Evolutionary conservation across 2,797 vertebrate genomes (phyloP).

Genomic region (Melanotaenia parkinsoni): DNA sequence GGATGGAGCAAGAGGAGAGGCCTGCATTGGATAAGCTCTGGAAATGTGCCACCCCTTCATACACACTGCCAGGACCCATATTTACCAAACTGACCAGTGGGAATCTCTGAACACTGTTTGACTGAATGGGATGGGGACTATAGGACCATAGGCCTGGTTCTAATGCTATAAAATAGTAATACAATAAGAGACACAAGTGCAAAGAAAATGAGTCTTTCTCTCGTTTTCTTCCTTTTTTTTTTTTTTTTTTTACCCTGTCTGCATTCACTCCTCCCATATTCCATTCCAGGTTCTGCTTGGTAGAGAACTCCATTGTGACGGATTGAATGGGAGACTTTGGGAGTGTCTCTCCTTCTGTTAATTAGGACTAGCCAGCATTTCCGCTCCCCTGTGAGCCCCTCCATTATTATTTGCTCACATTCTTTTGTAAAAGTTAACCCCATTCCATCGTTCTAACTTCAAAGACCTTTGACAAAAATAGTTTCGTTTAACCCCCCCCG

Average conservation of each 20-base stretch:
- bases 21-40: slow-evolving; percentile 72
- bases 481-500: not conserved
- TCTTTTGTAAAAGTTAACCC: slow-evolving; percentile 78
- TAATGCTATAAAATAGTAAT: slow-evolving; percentile 73
- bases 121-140: slow-evolving; percentile 67
- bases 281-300: slow-evolving; percentile 88
- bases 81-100: slow-evolving; percentile 82
- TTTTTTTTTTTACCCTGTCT: slow-evolving; percentile 50
- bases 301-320: slow-evolving; percentile 87
- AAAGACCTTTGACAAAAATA: slow-evolving; percentile 73
- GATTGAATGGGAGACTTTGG: slow-evolving; percentile 87
- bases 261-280: slow-evolving; percentile 84
- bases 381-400: slow-evolving; percentile 82
- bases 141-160: slow-evolving; percentile 62
- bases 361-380: slow-evolving; percentile 86
- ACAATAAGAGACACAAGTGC: slow-evolving; percentile 65
- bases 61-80: slow-evolving; percentile 64
- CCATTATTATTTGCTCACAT: slow-evolving; percentile 84
- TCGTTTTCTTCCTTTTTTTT: slow-evolving; percentile 7
- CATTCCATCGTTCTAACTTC: slow-evolving; percentile 77
- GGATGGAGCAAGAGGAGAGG: slow-evolving; percentile 48
- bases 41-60: slow-evolving; percentile 76
- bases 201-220: slow-evolving; percentile 56
- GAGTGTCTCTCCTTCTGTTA: slow-evolving; percentile 86
- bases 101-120: slow-evolving; percentile 67